These are phyloP conservation scores for Verasper variegatus DNA, from an alignment of 2,113 vertebrate genomes.

Conservation along the genomic window DNA sequence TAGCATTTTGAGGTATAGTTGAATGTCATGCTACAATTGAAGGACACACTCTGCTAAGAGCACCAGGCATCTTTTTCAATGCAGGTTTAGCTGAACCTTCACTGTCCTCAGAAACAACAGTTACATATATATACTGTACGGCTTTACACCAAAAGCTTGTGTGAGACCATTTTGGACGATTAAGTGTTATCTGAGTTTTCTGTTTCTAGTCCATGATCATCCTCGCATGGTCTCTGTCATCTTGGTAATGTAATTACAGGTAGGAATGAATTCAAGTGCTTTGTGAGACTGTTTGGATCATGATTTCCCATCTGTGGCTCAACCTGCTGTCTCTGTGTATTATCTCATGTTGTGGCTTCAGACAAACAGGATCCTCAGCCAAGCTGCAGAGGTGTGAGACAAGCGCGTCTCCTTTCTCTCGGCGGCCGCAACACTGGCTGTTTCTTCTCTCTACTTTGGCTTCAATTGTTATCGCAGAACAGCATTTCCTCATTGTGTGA, in stretches of 20 bases:
- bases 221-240: conserved; percentile 53
- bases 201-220: conserved; percentile 44
- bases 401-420: not conserved
- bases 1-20: conserved; percentile 29
- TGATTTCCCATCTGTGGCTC: conserved; percentile 75
- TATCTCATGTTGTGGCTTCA: conserved; percentile 69
- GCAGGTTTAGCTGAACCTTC: conserved; percentile 38
- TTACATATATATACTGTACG: conserved; percentile 29
- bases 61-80: conserved; percentile 20
- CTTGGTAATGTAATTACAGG: conserved; percentile 57
- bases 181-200: conserved; percentile 43
- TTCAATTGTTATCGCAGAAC: conserved; percentile 64
- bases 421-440: conserved; percentile 29
- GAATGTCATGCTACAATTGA: conserved; percentile 54
- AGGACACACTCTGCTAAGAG: conserved; percentile 14
- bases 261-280: conserved; percentile 73
- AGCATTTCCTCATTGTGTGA: conserved; percentile 72
- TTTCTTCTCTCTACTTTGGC: conserved; percentile 56
- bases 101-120: conserved; percentile 31
- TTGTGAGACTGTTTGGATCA: conserved; percentile 69
- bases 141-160: conserved; percentile 67
- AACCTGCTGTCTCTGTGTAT: conserved; percentile 69
- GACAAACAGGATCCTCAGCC: conserved; percentile 41
- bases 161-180: conserved; percentile 41
- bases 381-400: conserved; percentile 16